Evolutionary conservation across 64 coral and sea anemone genomes (phyloP).

Genomic region (Porites lutea): DNA sequence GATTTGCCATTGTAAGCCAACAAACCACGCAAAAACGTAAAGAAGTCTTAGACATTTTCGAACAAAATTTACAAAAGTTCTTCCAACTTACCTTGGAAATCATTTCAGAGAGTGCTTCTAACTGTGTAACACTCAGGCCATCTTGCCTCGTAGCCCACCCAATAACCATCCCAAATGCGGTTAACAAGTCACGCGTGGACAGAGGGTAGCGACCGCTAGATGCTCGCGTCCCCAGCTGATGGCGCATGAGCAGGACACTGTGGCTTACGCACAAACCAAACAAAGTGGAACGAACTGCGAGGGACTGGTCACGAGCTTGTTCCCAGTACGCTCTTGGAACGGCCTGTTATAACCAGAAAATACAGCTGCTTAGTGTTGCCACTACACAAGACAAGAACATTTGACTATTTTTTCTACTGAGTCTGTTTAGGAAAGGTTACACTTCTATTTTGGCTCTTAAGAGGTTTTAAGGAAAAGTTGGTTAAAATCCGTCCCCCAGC

Average conservation of each 20-base stretch:
- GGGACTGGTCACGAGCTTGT: constrained; percentile 66
- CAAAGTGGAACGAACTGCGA: constrained; percentile 78
- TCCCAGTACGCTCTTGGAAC: constrained; percentile 81
- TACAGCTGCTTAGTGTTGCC: too few species aligned
- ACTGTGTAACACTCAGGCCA: constrained; percentile 13
- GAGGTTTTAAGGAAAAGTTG: too few species aligned
- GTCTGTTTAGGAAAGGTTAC: too few species aligned
- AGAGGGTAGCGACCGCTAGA: constrained; percentile 78
- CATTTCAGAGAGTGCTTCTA: constrained; percentile 30
- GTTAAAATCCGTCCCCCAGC: too few species aligned
- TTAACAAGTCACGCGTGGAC: constrained; percentile 63
- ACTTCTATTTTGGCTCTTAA: too few species aligned
- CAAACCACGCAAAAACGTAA: too few species aligned
- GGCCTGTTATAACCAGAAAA: constrained; percentile 6
- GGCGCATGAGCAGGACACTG: constrained; percentile 77
- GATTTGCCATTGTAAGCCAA: too few species aligned
- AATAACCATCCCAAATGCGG: constrained; percentile 54
- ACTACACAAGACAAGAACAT: too few species aligned
- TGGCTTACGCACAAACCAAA: constrained; percentile 93
- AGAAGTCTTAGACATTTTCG: not conserved
- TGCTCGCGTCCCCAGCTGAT: constrained; percentile 83
- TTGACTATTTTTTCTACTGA: too few species aligned
- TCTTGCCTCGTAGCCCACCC: constrained; percentile 40
- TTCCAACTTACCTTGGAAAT: constrained; percentile 55
- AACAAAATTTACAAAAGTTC: too few species aligned